These are phyloP conservation scores for Lasioglossum calceatum DNA, from an alignment of 2,888 invertebrate species.

Conservation along the genomic window DNA sequence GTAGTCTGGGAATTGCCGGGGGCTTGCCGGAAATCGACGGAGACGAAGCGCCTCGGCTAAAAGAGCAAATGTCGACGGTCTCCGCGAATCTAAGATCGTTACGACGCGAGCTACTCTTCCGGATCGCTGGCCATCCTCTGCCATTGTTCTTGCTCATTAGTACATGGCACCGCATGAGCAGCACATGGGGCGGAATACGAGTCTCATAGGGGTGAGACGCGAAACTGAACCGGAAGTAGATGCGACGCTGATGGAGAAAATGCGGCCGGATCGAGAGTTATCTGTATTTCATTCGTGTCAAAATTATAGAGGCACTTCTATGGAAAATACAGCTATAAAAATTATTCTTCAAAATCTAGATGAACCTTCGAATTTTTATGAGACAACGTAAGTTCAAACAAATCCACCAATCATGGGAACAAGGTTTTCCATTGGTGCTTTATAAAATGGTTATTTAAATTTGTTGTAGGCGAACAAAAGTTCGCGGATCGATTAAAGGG, in stretches of 20 bases:
- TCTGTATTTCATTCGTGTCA: not conserved
- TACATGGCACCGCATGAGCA: not conserved
- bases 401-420: too few relatives aligned
- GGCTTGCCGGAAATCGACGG: constrained; percentile 9
- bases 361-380: too few relatives aligned
- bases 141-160: constrained; percentile 31
- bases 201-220: not conserved
- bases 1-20: not conserved
- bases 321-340: too few relatives aligned
- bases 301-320: too few relatives aligned
- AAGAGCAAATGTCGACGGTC: constrained; percentile 12
- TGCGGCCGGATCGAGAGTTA: constrained; percentile 17
- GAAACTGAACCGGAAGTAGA: constrained; percentile 50
- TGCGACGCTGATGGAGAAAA: constrained; percentile 32
- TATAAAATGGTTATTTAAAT: not conserved
- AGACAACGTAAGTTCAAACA: too few relatives aligned
- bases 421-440: too few relatives aligned
- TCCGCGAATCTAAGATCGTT: constrained; percentile 43
- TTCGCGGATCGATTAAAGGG: not conserved
- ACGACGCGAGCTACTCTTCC: constrained; percentile 47
- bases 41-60: not conserved
- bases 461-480: not conserved
- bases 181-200: not conserved
- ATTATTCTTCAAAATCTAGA: too few relatives aligned
- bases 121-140: constrained; percentile 39